Evolutionary conservation across 2,888 invertebrate species (phyloP).

Genomic region (Hemithea aestivaria): DNA sequence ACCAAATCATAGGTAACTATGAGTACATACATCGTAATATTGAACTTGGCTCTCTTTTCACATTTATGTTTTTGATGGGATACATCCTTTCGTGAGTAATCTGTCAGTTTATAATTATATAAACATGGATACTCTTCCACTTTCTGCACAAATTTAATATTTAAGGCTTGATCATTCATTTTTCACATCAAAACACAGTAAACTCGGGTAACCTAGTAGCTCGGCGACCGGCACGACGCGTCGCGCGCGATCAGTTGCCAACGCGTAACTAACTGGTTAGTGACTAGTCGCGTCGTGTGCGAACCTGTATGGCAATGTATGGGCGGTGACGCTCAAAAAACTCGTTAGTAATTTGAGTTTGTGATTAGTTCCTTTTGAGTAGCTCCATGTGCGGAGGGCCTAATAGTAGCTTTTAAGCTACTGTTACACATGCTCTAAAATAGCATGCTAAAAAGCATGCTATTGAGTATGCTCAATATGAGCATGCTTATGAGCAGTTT

Average conservation of each 20-base stretch:
- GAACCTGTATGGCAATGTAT: constrained; percentile 7
- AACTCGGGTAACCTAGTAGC: constrained; percentile 1
- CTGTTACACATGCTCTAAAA: too few relatives aligned
- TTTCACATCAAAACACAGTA: constrained; percentile 1
- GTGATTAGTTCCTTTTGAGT: constrained; percentile 9
- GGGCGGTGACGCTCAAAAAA: constrained; percentile 9
- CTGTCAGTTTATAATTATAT: constrained; percentile 2
- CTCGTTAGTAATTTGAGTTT: constrained; percentile 10
- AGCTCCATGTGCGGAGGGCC: too few relatives aligned
- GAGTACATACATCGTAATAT: too few relatives aligned
- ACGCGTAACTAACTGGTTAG: constrained; percentile 8
- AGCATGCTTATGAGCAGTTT: too few relatives aligned
- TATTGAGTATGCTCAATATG: too few relatives aligned
- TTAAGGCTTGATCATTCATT: constrained; percentile 1
- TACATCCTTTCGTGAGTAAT: too few relatives aligned
- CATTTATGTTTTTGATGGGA: too few relatives aligned
- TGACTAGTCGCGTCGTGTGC: constrained; percentile 11
- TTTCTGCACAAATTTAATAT: constrained; percentile 1
- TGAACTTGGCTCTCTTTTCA: too few relatives aligned
- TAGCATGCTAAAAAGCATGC: too few relatives aligned
- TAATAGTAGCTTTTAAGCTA: too few relatives aligned
- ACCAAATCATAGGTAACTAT: too few relatives aligned
- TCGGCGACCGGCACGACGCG: constrained; percentile 4
- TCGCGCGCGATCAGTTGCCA: constrained; percentile 11
- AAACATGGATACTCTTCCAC: constrained; percentile 1